Conservation (phyloP, 2,888 invertebrate species). For the Chymomyza fuscimana region DNA sequence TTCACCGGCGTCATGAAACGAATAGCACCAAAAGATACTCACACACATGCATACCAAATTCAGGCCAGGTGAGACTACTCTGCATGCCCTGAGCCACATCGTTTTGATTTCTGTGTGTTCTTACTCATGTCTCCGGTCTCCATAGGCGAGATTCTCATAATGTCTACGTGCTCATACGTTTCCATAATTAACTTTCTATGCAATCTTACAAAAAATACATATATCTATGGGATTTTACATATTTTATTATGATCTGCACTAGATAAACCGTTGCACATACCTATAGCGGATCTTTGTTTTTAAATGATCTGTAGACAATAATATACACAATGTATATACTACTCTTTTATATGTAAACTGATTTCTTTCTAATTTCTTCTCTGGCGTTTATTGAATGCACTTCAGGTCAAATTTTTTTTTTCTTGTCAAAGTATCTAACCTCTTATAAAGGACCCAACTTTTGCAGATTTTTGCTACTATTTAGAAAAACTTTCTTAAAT, state of each 20-base stretch:
- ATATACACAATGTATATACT: background rate
- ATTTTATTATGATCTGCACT: background rate
- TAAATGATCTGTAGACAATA: background rate
- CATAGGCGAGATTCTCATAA: too few relatives aligned
- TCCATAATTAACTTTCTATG: too few relatives aligned
- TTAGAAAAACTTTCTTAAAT: too few relatives aligned
- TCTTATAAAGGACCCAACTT: too few relatives aligned
- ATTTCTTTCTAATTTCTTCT: too few relatives aligned
- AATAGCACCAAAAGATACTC: constrained; percentile 30
- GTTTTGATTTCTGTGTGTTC: background rate
- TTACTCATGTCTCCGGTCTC: background rate
- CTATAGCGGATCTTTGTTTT: background rate
- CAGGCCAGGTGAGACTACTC: constrained; percentile 39
- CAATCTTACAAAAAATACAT: background rate
- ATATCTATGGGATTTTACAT: background rate
- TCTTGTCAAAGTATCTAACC: too few relatives aligned
- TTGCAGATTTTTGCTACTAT: too few relatives aligned
- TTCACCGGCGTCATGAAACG: constrained; percentile 41
- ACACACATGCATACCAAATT: constrained; percentile 40
- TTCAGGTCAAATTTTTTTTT: too few relatives aligned
- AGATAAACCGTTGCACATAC: background rate
- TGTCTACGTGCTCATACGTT: too few relatives aligned
- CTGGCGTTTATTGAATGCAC: too few relatives aligned
- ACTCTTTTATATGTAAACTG: background rate
- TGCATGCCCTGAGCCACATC: background rate